Conservation (phyloP, 2,797 vertebrate species). For the Lithobates sylvaticus region DNA sequence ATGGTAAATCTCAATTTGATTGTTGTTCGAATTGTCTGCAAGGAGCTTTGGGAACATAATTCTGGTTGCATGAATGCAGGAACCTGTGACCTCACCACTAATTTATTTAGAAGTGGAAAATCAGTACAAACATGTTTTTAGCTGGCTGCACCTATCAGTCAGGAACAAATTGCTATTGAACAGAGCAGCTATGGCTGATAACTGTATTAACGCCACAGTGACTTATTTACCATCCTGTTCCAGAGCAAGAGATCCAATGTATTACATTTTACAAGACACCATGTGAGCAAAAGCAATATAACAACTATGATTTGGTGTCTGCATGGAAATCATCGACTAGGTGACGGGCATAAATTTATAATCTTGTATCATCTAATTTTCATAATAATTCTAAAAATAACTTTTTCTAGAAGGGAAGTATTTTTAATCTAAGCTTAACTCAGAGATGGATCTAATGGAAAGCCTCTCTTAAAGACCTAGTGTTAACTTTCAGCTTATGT, state of each 20-base stretch:
- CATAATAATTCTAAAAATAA: neutral
- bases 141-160: slow-evolving; percentile 53
- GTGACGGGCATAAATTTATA: neutral
- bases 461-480: neutral
- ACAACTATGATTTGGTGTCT: neutral
- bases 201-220: slow-evolving; percentile 35
- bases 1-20: slow-evolving; percentile 8
- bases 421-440: neutral
- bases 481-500: neutral
- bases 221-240: slow-evolving; percentile 22
- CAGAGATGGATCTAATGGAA: neutral
- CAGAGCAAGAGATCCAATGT: neutral
- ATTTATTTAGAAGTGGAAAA: slow-evolving; percentile 55
- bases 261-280: neutral
- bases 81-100: slow-evolving; percentile 43
- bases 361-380: neutral
- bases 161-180: slow-evolving; percentile 51
- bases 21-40: slow-evolving; percentile 19
- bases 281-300: neutral
- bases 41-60: slow-evolving; percentile 25
- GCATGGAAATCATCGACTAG: neutral
- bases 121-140: slow-evolving; percentile 58
- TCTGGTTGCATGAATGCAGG: slow-evolving; percentile 31
- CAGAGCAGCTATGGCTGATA: slow-evolving; percentile 48
- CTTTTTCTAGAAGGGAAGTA: neutral